Evolutionary conservation across 2,888 invertebrate genomes (phyloP), one percentile per base, ranked within the genome.

Genomic region (Ennomos fuscantarius): DNA sequence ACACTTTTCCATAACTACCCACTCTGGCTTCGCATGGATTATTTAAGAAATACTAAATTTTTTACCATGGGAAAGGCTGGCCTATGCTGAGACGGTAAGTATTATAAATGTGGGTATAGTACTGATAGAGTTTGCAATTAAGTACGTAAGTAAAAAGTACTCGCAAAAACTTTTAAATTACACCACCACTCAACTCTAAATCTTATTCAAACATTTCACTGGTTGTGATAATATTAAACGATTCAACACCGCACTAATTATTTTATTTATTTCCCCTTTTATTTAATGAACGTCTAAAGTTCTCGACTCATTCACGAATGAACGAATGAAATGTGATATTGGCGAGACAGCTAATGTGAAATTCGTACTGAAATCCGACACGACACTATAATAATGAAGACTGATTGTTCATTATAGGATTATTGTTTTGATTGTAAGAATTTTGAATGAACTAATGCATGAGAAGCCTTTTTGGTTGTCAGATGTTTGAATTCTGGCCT

Each of bases 181-280:
- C 12, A 63, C 61, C 67, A 60, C 53, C 8, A 11, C 32, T 59
- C 24, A 51, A 40, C 15, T 32, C 41, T 54, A 41, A 66, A 70
- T 68, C 66, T 73, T 66, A 79, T 82, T 84, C 77, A 79, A 79
- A 80, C 74, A 78, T 76, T 24, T 6, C 73, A 81, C 78, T 82
- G 73, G 82, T 75, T 70, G 72, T 74, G 70, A 81, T 82, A 80
- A 82, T 73, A 68, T 65, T 83, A 82, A 84, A 80, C 81, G 81
- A 76, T 70, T 81, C 84, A 85, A 86, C 89, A 86, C 88, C 82
- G 73, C 77, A 87, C 87, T 88, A 89, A 89, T 89, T 89, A 88
- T 87, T 86, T 80, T 82, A 82, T 86, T 82, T 82, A 73, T 76
- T 78, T 76, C 73, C 74, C 67, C 57, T 44, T 54, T 61, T 33